A percentile compares a stretch with the other conserved stretches of the same genome.
phyloP scores from a whole-genome alignment of 1,140 invertebrate genomes.

The Cyclargus thomasi region DNA sequence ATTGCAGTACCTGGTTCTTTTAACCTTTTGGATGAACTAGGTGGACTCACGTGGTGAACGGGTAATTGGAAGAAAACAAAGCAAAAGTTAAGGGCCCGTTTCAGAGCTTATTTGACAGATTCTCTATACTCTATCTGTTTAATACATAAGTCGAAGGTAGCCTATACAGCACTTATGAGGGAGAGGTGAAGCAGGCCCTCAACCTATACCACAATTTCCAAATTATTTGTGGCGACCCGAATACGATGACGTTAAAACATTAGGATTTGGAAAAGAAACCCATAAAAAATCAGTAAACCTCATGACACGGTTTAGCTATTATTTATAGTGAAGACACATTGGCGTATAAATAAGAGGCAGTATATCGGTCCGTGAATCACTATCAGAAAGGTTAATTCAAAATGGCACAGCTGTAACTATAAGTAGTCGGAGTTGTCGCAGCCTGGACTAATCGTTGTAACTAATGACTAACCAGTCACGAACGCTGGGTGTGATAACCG shows the following conservation, averaged over 20 bases:
- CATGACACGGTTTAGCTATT: background rate
- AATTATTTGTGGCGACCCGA: background rate
- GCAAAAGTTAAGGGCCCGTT: too few relatives aligned
- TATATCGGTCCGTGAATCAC: background rate
- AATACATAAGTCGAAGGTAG: too few relatives aligned
- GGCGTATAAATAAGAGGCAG: background rate
- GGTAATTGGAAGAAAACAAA: too few relatives aligned
- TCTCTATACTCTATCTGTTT: too few relatives aligned
- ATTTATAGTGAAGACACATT: conserved; percentile 1
- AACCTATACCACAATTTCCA: too few relatives aligned
- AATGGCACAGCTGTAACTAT: background rate
- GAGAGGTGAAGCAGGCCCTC: too few relatives aligned
- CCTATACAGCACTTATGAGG: too few relatives aligned
- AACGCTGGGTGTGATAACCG: background rate
- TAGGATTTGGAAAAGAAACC: background rate
- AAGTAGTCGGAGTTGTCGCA: background rate
- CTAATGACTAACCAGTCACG: background rate
- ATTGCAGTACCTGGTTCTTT: background rate
- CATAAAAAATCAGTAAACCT: background rate
- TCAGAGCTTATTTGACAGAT: too few relatives aligned
- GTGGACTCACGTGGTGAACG: too few relatives aligned
- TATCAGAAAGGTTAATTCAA: background rate
- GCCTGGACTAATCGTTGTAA: background rate
- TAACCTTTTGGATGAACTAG: background rate
- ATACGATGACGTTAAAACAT: background rate